Percentiles rank a stretch among this genome's conserved stretches.
Evolutionary conservation across 2,888 invertebrate species (phyloP).

Genomic region (Tetramorium bicarinatum): DNA sequence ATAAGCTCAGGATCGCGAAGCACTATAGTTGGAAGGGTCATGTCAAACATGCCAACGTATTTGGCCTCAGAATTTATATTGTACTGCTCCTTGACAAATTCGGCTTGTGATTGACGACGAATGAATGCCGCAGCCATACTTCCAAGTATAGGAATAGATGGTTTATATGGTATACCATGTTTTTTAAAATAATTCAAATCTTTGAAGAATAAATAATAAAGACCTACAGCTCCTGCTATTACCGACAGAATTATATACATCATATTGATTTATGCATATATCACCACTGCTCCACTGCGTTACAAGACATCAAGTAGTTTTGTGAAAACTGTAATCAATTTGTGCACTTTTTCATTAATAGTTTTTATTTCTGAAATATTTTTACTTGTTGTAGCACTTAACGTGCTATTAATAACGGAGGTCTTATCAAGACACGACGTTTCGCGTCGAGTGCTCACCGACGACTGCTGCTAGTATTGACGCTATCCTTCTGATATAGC

Average conservation of each 20-base stretch:
- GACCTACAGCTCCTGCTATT: conserved; percentile 6
- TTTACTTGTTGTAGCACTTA: neutral
- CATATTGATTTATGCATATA: neutral
- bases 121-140: conserved; percentile 58
- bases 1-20: conserved; percentile 76
- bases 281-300: neutral
- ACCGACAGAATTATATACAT: conserved; percentile 22
- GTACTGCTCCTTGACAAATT: conserved; percentile 56
- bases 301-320: neutral
- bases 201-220: conserved; percentile 31
- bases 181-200: conserved; percentile 58
- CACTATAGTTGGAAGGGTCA: conserved; percentile 69
- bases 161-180: conserved; percentile 65
- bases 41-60: conserved; percentile 76
- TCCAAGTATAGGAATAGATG: conserved; percentile 61
- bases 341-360: neutral
- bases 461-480: neutral
- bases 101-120: conserved; percentile 35
- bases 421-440: neutral
- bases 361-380: neutral
- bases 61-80: conserved; percentile 67
- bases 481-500: neutral
- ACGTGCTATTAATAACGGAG: neutral
- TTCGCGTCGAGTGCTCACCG: neutral
- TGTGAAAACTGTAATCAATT: neutral